A percentile compares a stretch with the other conserved stretches of the same genome.
Evolutionary conservation across 35 echinoderm and acorn worm species (phyloP).

Genomic region (Eucidaris tribuloides): DNA sequence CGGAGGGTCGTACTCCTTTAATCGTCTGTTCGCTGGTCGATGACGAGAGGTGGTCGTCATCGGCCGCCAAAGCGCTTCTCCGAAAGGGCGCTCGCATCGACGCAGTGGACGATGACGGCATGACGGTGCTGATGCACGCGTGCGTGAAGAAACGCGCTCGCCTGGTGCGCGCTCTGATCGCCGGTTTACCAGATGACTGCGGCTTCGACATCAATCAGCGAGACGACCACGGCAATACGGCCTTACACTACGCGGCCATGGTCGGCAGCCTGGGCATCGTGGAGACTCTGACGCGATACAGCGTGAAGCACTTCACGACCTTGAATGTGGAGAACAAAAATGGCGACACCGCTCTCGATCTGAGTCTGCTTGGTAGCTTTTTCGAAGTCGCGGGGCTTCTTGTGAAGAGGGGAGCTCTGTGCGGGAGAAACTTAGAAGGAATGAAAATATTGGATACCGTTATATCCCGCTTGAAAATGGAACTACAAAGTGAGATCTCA

Average conservation of each 20-base stretch:
- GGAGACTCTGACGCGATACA: neutral
- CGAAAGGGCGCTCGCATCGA: slow-evolving; percentile 15
- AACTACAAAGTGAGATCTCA: too few species aligned
- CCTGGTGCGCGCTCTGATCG: neutral
- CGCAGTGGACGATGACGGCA: slow-evolving; percentile 10
- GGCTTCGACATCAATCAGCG: slow-evolving; percentile 16
- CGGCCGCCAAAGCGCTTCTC: slow-evolving; percentile 16
- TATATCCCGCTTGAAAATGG: too few species aligned
- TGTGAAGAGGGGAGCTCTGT: neutral
- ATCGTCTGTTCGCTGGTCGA: slow-evolving; percentile 14
- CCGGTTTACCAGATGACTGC: neutral
- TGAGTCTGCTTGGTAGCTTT: neutral
- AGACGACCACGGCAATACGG: slow-evolving; percentile 47
- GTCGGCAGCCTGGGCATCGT: slow-evolving; percentile 21
- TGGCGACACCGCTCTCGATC: neutral
- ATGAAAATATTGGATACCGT: neutral
- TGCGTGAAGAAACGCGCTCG: neutral
- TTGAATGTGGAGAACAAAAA: neutral
- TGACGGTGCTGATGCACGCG: slow-evolving; percentile 25
- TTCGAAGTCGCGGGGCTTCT: neutral
- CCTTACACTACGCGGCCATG: slow-evolving; percentile 39
- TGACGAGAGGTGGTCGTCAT: neutral
- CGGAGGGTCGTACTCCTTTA: slow-evolving; percentile 11
- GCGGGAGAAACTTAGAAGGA: neutral
- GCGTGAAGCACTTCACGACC: neutral